Evolutionary conservation across 2,797 vertebrate species (phyloP).

Genomic region (Microtus agrestis): DNA sequence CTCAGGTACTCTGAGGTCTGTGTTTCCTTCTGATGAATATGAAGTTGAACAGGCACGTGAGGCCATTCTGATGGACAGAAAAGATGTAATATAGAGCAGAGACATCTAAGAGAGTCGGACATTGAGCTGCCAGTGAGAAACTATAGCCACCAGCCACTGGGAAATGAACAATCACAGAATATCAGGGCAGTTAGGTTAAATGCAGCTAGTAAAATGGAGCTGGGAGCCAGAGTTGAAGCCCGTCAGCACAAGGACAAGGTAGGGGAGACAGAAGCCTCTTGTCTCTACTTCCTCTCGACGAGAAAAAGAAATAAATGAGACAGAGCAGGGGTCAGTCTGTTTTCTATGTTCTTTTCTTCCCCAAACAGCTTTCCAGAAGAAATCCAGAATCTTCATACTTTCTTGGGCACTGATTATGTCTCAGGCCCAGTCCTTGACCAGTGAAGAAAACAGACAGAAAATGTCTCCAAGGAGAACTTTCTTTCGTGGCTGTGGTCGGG

Average conservation of each 20-base stretch:
- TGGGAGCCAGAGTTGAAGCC: background rate
- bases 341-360: background rate
- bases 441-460: background rate
- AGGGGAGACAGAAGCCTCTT: too few relatives aligned
- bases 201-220: rapidly evolving
- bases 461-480: background rate
- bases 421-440: rapidly evolving
- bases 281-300: background rate
- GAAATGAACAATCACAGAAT: rapidly evolving
- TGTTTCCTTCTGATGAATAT: background rate
- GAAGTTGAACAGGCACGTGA: background rate
- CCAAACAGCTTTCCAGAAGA: background rate
- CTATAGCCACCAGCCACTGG: background rate
- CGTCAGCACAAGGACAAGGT: background rate
- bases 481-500: background rate
- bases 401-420: background rate
- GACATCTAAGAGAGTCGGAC: background rate
- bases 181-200: background rate
- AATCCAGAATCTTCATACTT: too few relatives aligned
- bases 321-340: background rate
- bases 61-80: rapidly evolving
- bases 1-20: rapidly evolving
- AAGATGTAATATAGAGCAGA: too few relatives aligned
- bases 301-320: background rate
- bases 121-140: background rate